Evolutionary conservation across 2,113 vertebrate genomes (phyloP).

Genomic region (Myotis yumanensis): DNA sequence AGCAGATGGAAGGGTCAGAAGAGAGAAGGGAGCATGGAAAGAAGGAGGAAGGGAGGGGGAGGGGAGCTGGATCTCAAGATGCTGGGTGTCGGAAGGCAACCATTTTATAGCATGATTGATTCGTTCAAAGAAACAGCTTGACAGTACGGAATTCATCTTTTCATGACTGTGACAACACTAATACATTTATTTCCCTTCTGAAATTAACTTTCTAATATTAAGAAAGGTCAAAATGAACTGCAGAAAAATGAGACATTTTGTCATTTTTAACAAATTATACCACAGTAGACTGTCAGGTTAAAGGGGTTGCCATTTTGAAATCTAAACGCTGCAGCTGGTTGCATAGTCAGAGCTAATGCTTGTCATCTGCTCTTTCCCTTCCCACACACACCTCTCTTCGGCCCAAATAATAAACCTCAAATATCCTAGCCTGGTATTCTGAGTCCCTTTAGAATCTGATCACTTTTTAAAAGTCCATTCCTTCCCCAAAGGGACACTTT

Average conservation of each 20-base stretch:
- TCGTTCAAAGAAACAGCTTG: slow-evolving; percentile 86
- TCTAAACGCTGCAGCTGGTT: slow-evolving; percentile 92
- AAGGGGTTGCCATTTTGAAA: slow-evolving; percentile 88
- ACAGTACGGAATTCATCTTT: slow-evolving; percentile 92
- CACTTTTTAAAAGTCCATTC: background rate
- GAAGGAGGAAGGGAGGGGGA: background rate
- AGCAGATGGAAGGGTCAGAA: background rate
- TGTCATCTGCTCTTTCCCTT: slow-evolving; percentile 67
- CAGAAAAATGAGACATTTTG: slow-evolving; percentile 91
- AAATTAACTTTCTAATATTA: slow-evolving; percentile 99
- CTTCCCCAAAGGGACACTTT: background rate
- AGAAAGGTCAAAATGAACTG: slow-evolving; percentile 96
- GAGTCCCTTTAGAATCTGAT: background rate
- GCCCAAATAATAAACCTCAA: slow-evolving; percentile 23
- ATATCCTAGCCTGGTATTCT: background rate
- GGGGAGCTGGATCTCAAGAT: background rate
- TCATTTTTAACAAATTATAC: slow-evolving; percentile 97
- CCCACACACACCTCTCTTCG: background rate
- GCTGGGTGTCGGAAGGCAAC: slow-evolving; percentile 75
- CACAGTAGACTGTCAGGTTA: slow-evolving; percentile 94
- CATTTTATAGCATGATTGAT: slow-evolving; percentile 84
- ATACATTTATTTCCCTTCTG: slow-evolving; percentile 95
- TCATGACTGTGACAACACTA: slow-evolving; percentile 89
- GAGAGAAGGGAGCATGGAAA: background rate
- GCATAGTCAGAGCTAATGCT: slow-evolving; percentile 94